Conservation (phyloP, 2,888 invertebrate genomes). For the Melanchra persicariae region DNA sequence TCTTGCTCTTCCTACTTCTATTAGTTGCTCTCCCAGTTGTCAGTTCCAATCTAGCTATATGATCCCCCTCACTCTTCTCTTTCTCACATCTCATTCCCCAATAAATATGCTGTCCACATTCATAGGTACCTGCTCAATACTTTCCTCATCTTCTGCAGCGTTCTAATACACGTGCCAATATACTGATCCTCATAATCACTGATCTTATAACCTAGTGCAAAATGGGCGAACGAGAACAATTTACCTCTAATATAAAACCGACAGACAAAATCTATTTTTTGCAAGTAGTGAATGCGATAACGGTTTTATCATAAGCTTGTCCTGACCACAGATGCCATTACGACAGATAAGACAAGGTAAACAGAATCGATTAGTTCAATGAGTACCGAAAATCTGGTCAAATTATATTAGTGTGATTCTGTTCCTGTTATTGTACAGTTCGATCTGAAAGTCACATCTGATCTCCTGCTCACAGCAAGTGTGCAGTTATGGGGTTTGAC, state of each 20-base stretch:
- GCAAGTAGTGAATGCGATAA: neutral
- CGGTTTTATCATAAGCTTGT: conserved; percentile 1
- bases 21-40: too few species aligned
- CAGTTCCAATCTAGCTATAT: too few species aligned
- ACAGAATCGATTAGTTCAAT: conserved; percentile 5
- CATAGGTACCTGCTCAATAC: too few species aligned
- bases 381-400: conserved; percentile 6
- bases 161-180: too few species aligned
- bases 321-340: neutral
- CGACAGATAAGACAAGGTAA: conserved; percentile 19
- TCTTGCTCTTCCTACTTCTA: too few species aligned
- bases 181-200: too few species aligned
- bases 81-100: too few species aligned
- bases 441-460: neutral
- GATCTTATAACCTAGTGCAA: neutral
- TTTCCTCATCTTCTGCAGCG: too few species aligned
- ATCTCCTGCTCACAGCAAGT: neutral
- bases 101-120: too few species aligned
- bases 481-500: neutral
- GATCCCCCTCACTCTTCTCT: too few species aligned
- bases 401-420: conserved; percentile 4
- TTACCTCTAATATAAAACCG: neutral
- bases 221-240: neutral
- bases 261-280: neutral
- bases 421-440: neutral